Conservation (phyloP, 2,113 vertebrate species). For the Shinisaurus crocodilurus region DNA sequence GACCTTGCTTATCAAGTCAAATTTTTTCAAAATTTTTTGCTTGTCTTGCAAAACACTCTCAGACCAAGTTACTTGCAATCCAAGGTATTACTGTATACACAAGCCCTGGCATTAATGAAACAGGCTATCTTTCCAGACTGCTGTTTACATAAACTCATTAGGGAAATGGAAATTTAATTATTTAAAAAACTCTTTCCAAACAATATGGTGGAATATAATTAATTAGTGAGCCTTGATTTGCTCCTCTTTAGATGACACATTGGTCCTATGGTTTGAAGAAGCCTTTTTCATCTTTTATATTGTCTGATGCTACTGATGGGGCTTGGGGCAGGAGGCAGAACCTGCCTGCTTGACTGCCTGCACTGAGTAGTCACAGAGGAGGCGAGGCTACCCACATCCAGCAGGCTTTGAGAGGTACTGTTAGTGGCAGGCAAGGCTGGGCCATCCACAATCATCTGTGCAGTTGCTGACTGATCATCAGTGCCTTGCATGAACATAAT, state of each 20-base stretch:
- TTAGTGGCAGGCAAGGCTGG: neutral
- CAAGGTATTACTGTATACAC: no score
- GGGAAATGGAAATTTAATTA: neutral
- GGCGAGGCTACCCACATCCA: neutral
- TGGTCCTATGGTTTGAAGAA: neutral
- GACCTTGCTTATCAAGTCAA: no score
- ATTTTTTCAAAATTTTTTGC: no score
- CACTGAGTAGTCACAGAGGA: neutral
- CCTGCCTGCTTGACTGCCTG: neutral
- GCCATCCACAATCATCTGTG: no score
- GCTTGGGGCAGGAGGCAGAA: no score
- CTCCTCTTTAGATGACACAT: neutral
- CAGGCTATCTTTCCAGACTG: slow-evolving; percentile 15
- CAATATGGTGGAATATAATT: neutral
- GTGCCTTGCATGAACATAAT: neutral
- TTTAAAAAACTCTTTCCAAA: neutral
- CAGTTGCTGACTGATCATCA: neutral
- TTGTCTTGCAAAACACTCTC: no score
- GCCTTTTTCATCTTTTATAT: neutral
- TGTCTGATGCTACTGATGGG: no score
- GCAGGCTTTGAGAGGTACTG: neutral
- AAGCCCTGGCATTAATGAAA: slow-evolving; percentile 27
- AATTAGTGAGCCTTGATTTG: neutral
- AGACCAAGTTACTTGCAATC: no score
- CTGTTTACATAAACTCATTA: neutral